Conservation (phyloP, 2,113 vertebrate genomes). For the Condylura cristata region DNA sequence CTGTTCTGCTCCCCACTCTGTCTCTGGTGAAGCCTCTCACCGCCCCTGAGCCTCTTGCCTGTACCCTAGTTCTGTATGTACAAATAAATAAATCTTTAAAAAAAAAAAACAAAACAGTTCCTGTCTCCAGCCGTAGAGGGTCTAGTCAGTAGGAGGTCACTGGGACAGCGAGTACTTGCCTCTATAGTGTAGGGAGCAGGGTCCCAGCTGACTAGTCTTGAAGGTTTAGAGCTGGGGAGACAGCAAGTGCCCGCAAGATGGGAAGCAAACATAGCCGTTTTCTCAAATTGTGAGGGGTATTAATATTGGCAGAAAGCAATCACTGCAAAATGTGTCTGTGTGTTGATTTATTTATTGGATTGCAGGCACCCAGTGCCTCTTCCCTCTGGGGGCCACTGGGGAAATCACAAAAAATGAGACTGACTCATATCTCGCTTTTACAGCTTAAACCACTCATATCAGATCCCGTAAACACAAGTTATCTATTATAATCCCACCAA, state of each 20-base stretch:
- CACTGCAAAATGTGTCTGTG: conserved; percentile 20
- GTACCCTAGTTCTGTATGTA: too few relatives aligned
- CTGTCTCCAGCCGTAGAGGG: background rate
- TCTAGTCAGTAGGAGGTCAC: background rate
- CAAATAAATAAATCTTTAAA: too few relatives aligned
- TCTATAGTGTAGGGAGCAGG: conserved; percentile 41
- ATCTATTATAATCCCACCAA: background rate
- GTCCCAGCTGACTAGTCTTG: conserved; percentile 35
- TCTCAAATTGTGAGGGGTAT: background rate
- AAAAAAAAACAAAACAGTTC: background rate
- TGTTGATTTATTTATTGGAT: conserved; percentile 65
- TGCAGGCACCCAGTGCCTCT: background rate
- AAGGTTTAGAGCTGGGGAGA: background rate
- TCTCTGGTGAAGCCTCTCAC: too few relatives aligned
- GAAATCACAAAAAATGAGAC: conserved; percentile 45
- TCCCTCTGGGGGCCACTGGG: conserved; percentile 12
- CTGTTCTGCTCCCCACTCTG: too few relatives aligned
- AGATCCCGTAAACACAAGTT: background rate
- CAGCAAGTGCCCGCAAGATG: background rate
- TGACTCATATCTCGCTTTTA: conserved; percentile 38
- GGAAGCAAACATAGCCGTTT: background rate
- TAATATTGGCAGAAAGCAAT: conserved; percentile 57
- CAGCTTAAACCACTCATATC: background rate
- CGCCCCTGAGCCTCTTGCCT: too few relatives aligned
- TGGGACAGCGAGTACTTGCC: conserved; percentile 12